A percentile compares a stretch with the other conserved stretches of the same genome.
phyloP scores from a whole-genome alignment of 2,797 vertebrate species.

The Florisuga fusca region DNA sequence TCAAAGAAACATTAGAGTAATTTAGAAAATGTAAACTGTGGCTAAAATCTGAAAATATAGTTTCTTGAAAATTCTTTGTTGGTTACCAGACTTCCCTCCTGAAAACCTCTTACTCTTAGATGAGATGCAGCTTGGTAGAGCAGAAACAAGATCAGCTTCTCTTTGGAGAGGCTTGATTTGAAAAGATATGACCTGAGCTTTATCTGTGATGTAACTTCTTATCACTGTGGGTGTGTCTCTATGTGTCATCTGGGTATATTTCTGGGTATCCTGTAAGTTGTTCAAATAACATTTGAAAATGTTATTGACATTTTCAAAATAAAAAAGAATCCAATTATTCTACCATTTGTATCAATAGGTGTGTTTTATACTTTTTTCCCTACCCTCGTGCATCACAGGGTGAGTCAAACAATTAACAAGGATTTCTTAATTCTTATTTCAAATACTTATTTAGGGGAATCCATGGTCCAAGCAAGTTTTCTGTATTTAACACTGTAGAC shows the following conservation, averaged over 20 bases:
- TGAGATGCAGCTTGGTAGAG: not conserved
- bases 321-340: not conserved
- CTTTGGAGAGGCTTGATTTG: not conserved
- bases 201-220: not conserved
- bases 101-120: not conserved
- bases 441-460: not conserved
- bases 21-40: not conserved
- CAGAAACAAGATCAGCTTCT: not conserved
- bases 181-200: not conserved
- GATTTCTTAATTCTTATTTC: not conserved
- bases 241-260: not conserved
- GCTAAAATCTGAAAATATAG: not conserved
- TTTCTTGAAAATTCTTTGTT: not conserved
- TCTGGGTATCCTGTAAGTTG: not conserved
- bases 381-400: not conserved
- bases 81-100: not conserved
- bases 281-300: too few relatives aligned
- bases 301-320: not conserved
- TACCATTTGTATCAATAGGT: not conserved
- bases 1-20: conserved; percentile 1
- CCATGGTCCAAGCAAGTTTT: not conserved
- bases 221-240: not conserved
- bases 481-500: not conserved
- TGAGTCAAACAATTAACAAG: not conserved
- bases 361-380: not conserved